phyloP scores from a whole-genome alignment of 2,888 invertebrate genomes.

The Phyllotreta striolata region DNA sequence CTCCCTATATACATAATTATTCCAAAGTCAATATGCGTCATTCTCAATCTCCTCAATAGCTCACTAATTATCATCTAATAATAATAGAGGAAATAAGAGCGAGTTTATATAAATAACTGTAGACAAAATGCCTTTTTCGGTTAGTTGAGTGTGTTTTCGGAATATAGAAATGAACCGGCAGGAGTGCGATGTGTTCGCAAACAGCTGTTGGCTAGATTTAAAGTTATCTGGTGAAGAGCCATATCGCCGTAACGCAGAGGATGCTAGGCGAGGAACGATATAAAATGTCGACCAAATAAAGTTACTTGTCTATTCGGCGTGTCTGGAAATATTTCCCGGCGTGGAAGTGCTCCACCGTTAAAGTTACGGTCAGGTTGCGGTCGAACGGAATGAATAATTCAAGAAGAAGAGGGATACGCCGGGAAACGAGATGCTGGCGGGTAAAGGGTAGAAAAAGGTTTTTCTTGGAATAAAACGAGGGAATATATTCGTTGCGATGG shows the following conservation, averaged over 20 bases:
- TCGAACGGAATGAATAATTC: conserved; percentile 55
- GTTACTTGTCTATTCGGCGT: conserved; percentile 47
- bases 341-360: conserved; percentile 49
- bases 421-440: conserved; percentile 31
- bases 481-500: conserved; percentile 26
- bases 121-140: conserved; percentile 3
- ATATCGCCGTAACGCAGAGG: conserved; percentile 34
- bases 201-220: conserved; percentile 38
- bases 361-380: conserved; percentile 54
- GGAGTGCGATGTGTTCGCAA: conserved; percentile 21
- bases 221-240: conserved; percentile 30
- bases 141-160: neutral
- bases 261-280: conserved; percentile 37
- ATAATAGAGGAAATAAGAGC: conserved; percentile 1
- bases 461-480: conserved; percentile 31
- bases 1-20: conserved; percentile 23
- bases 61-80: too few relatives aligned
- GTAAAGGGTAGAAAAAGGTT: conserved; percentile 37
- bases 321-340: conserved; percentile 50
- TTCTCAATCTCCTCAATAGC: neutral
- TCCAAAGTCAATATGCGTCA: neutral
- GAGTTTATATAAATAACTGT: neutral
- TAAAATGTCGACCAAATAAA: conserved; percentile 49
- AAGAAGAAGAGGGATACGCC: conserved; percentile 44
- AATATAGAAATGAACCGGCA: conserved; percentile 12